Conservation (phyloP, 2,797 vertebrate genomes). For the Hyperoplus immaculatus region DNA sequence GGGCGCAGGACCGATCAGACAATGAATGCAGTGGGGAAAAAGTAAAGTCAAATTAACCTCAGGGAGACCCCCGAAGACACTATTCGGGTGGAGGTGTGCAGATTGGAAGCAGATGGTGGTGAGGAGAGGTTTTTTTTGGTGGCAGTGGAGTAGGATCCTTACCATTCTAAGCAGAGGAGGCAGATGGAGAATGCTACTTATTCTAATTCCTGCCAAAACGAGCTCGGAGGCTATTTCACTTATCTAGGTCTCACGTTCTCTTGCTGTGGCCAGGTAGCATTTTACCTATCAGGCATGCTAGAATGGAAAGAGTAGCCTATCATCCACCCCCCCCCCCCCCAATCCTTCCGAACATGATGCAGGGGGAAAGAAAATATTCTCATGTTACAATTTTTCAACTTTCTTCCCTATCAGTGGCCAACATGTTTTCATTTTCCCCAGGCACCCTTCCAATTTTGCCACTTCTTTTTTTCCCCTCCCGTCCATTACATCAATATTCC, state of each 20-base stretch:
- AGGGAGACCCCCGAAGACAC: slow-evolving; percentile 69
- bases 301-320: slow-evolving; percentile 22
- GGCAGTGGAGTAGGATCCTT: slow-evolving; percentile 61
- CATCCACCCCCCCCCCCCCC: not conserved
- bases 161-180: slow-evolving; percentile 56
- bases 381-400: slow-evolving; percentile 11
- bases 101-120: slow-evolving; percentile 44
- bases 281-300: slow-evolving; percentile 48
- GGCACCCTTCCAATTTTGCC: slow-evolving; percentile 9
- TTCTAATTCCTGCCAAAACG: slow-evolving; percentile 64
- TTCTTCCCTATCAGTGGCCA: slow-evolving; percentile 13
- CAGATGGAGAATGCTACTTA: slow-evolving; percentile 55
- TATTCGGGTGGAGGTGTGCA: slow-evolving; percentile 63
- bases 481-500: slow-evolving; percentile 16
- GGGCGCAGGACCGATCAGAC: slow-evolving; percentile 78
- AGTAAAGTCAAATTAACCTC: slow-evolving; percentile 86
- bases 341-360: slow-evolving; percentile 24
- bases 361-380: not conserved
- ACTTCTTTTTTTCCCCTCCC: not conserved
- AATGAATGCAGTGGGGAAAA: slow-evolving; percentile 64
- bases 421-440: slow-evolving; percentile 7
- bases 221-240: slow-evolving; percentile 62
- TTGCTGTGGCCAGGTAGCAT: slow-evolving; percentile 43
- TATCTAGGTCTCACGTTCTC: slow-evolving; percentile 57
- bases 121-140: slow-evolving; percentile 48